phyloP scores from a whole-genome alignment of 2,797 vertebrate species.

The Microcaecilia unicolor region DNA sequence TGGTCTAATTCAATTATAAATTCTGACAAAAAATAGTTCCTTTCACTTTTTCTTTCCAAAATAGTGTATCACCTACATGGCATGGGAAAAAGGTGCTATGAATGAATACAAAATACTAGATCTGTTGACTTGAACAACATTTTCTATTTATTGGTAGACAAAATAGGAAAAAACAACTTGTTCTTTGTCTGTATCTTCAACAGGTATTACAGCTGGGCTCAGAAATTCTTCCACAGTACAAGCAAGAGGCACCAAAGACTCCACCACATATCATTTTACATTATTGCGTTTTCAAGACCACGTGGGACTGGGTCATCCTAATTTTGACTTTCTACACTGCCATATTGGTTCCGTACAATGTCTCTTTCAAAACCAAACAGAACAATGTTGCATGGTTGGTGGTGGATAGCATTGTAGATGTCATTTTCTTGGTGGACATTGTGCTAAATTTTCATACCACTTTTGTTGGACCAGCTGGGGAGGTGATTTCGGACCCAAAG shows the following conservation, averaged over 20 bases:
- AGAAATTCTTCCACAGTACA: slow-evolving; percentile 96
- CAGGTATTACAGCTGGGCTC: slow-evolving; percentile 96
- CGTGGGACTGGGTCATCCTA: slow-evolving; percentile 98
- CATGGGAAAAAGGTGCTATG: too few relatives aligned
- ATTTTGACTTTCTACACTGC: slow-evolving; percentile 98
- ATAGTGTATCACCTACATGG: too few relatives aligned
- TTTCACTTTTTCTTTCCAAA: too few relatives aligned
- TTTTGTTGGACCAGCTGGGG: slow-evolving; percentile 94
- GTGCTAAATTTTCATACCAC: slow-evolving; percentile 97
- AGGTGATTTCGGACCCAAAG: slow-evolving; percentile 97
- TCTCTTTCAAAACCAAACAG: slow-evolving; percentile 97
- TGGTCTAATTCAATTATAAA: too few relatives aligned
- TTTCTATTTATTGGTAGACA: too few relatives aligned
- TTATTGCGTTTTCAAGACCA: slow-evolving; percentile 98
- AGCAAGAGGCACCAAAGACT: slow-evolving; percentile 97
- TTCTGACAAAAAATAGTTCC: too few relatives aligned
- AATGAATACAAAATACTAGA: too few relatives aligned
- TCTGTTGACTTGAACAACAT: too few relatives aligned
- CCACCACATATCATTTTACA: slow-evolving; percentile 97
- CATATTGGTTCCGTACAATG: slow-evolving; percentile 98
- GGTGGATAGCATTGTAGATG: slow-evolving; percentile 96
- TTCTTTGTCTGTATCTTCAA: not conserved
- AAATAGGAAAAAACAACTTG: too few relatives aligned
- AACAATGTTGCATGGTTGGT: slow-evolving; percentile 97
- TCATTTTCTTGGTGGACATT: slow-evolving; percentile 96